phyloP scores from a whole-genome alignment of 2,797 vertebrate species.

The Sarcoramphus papa region DNA sequence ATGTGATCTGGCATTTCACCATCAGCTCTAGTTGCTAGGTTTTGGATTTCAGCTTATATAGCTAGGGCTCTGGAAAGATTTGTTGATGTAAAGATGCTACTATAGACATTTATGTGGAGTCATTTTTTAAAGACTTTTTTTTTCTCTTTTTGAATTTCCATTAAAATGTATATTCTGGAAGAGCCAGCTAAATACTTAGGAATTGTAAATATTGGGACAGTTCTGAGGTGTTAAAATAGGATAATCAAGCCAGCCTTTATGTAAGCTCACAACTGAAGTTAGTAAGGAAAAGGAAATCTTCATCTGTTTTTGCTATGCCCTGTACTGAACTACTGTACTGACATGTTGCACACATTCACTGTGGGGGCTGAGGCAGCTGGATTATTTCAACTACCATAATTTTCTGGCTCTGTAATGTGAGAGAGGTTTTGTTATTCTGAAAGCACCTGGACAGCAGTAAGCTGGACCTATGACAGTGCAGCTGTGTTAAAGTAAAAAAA shows the following conservation, averaged over 20 bases:
- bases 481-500: neutral
- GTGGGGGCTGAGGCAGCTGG: neutral
- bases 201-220: neutral
- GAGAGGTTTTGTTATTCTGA: neutral
- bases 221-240: neutral
- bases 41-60: neutral
- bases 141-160: neutral
- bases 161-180: neutral
- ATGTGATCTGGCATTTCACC: conserved; percentile 15
- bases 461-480: neutral
- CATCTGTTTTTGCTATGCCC: neutral
- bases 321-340: neutral
- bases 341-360: neutral
- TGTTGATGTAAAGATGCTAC: neutral
- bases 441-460: neutral
- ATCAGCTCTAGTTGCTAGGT: neutral
- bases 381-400: neutral
- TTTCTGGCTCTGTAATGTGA: neutral
- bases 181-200: neutral
- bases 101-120: neutral
- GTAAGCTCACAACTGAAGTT: neutral
- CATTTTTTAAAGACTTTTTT: neutral
- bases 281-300: neutral
- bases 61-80: neutral
- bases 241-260: neutral